Base-by-base conservation (phyloP, 2,888 invertebrate genomes). In the Dyspetes luteomarginatus region DNA sequence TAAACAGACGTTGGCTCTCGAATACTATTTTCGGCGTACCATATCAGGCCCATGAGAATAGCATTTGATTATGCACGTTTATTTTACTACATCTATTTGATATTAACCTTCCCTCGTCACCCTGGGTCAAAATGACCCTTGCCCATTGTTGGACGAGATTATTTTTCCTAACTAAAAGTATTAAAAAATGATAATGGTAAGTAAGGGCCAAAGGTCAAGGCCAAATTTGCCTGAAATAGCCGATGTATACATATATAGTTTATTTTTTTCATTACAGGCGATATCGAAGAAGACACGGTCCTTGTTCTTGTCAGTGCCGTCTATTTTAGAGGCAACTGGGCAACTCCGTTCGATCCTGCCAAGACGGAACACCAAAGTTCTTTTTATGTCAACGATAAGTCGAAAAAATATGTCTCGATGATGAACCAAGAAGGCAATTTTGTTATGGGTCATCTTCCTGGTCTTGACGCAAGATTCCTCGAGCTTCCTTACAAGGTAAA, bases 311-410 rank as follows among this genome's bases (percentile, higher is more conserved):
- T 97, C 2, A 98, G 97, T 90, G 97, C 97, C 0, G 94, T 98
- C 19, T 97, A 97, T 90, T 98, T 98, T 92, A 97, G 97, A 93
- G 96, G 96, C 1, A 93, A 93, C 36, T 98, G 97, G 97, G 90
- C 92, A 55, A 90, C 93, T 36, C 93, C 95, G 85, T 98, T 98
- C 88, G 89, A 95, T 22, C 88, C 93, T n/a, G n/a, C 0, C 85
- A 88, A 0, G 41, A 98, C 97, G 0, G 84, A 81, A 17, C n/a
- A n/a, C n/a, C 93, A 94, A 0, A 93, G 92, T 69, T 93, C 94
- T 0, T 98, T 98, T 93, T 93, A 94, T 86, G 78, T 95, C 9
- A 93, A 93, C 41, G 90, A 91, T n/a, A 92, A 91, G 0, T 93
- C 93, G 9, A 93, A 92, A 0, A 93, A 95, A 0, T 91, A 95